These are phyloP conservation scores for Corythornis madagascariensis DNA, from an alignment of 2,113 vertebrate genomes.

Conservation along the genomic window DNA sequence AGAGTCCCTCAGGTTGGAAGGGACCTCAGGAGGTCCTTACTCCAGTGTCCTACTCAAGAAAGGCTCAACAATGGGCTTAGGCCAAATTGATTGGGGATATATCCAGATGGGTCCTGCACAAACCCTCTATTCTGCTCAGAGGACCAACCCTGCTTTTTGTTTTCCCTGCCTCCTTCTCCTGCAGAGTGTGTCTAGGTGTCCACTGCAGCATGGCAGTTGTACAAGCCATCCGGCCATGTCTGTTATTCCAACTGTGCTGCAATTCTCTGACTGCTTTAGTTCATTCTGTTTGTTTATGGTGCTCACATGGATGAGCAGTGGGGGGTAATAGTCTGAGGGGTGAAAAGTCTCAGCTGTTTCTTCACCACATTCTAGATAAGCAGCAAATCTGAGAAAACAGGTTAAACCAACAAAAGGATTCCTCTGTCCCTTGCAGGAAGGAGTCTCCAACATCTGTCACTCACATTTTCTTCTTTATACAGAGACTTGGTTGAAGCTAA, in stretches of 20 bases:
- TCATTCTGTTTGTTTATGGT: neutral
- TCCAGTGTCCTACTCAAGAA: neutral
- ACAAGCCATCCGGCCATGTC: neutral
- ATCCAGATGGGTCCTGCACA: neutral
- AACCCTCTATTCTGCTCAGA: neutral
- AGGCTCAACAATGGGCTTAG: neutral
- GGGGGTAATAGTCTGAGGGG: neutral
- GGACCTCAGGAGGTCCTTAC: neutral
- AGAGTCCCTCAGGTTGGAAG: neutral
- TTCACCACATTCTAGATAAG: neutral
- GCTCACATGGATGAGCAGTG: neutral
- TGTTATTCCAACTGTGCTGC: neutral
- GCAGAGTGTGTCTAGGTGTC: neutral
- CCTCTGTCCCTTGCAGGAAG: neutral
- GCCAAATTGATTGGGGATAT: neutral
- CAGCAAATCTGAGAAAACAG: neutral
- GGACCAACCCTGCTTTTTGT: neutral
- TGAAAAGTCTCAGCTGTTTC: neutral
- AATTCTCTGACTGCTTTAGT: neutral
- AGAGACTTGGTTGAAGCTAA: neutral
- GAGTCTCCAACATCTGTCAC: neutral
- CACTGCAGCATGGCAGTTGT: neutral
- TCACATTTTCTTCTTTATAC: neutral
- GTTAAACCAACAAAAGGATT: neutral
- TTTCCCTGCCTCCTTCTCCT: neutral